Evolutionary conservation across 2,888 invertebrate genomes (phyloP).

Genomic region (Tetranychus truncatus): DNA sequence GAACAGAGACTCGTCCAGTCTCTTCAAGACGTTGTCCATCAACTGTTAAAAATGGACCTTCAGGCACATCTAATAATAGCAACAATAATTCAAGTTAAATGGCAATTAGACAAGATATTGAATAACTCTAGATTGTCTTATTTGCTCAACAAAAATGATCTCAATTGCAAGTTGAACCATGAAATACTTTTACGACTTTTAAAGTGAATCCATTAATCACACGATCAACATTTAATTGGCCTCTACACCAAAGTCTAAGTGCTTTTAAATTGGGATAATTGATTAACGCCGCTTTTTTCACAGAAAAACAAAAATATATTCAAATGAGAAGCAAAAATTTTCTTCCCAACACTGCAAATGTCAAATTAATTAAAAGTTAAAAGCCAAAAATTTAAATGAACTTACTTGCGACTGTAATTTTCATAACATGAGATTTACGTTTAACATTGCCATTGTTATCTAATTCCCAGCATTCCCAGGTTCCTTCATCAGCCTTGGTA

Average conservation of each 20-base stretch:
- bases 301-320: too few species aligned
- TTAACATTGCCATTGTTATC: constrained; percentile 25
- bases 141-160: not conserved
- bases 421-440: constrained; percentile 24
- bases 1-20: not conserved
- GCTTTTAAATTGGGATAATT: too few species aligned
- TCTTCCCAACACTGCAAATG: too few species aligned
- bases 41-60: constrained; percentile 1
- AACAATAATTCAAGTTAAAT: not conserved
- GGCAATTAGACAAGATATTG: not conserved
- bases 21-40: not conserved
- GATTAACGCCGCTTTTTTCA: too few species aligned
- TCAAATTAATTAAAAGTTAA: too few species aligned
- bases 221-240: too few species aligned
- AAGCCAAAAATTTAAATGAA: not conserved
- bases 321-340: too few species aligned
- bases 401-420: constrained; percentile 27
- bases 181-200: too few species aligned
- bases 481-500: constrained; percentile 27
- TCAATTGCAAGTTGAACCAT: too few species aligned
- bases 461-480: constrained; percentile 29
- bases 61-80: not conserved
- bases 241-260: too few species aligned
- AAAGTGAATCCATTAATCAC: too few species aligned
- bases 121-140: not conserved